Conservation (phyloP, 2,888 invertebrate genomes). For the Xiphydria camelus region DNA sequence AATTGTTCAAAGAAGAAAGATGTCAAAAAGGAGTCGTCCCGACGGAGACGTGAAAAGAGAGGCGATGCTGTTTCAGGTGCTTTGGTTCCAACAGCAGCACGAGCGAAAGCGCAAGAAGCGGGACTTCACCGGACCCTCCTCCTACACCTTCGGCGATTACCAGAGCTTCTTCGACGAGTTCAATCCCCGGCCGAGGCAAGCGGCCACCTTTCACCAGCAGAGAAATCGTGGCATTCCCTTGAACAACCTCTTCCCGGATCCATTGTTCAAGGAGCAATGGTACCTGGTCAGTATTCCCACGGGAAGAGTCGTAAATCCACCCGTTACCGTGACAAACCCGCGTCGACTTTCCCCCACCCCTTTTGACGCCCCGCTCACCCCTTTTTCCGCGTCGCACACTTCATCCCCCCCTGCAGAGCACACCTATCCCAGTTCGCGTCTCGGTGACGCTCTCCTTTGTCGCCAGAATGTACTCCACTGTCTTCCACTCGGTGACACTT, state of each 20-base stretch:
- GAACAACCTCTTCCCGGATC: slow-evolving; percentile 79
- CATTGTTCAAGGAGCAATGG: slow-evolving; percentile 95
- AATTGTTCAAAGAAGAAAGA: not conserved
- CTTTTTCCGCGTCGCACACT: too few relatives aligned
- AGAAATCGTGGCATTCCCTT: slow-evolving; percentile 52
- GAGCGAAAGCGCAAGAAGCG: slow-evolving; percentile 86
- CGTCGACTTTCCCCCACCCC: too few relatives aligned
- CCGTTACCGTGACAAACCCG: too few relatives aligned
- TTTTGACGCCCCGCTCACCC: too few relatives aligned
- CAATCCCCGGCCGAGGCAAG: slow-evolving; percentile 57
- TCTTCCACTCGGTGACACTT: too few relatives aligned
- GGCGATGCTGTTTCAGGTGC: slow-evolving; percentile 64
- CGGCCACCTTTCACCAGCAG: slow-evolving; percentile 53
- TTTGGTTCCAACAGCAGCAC: slow-evolving; percentile 95
- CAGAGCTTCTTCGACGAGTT: slow-evolving; percentile 49
- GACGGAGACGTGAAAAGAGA: too few relatives aligned
- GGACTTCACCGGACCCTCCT: slow-evolving; percentile 69
- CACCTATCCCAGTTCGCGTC: too few relatives aligned
- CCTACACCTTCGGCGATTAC: slow-evolving; percentile 56
- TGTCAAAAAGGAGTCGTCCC: not conserved
- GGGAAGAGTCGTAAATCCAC: too few relatives aligned
- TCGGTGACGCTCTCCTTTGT: too few relatives aligned
- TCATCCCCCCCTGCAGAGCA: too few relatives aligned
- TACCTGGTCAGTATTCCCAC: slow-evolving; percentile 86
- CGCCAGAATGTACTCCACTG: too few relatives aligned